Conservation (phyloP, 2,888 invertebrate species). For the Zhengitettix transpicula region DNA sequence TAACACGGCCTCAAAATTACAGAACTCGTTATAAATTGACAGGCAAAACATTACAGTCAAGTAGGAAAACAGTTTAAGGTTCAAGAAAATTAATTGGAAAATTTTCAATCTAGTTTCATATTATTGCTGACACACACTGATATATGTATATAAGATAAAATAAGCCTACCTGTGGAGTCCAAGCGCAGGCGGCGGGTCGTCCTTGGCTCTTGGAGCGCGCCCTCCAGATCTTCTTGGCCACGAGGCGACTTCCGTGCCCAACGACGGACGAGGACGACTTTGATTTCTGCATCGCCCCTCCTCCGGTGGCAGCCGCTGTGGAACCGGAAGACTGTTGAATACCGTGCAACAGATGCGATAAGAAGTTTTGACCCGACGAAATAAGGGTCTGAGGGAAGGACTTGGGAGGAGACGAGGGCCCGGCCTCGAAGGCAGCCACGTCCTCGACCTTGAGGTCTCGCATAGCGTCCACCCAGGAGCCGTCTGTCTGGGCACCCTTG, state of each 20-base stretch:
- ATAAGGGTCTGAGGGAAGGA: conserved; percentile 23
- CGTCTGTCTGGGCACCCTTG: conserved; percentile 63
- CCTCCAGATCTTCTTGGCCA: conserved; percentile 72
- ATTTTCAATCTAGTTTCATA: no score
- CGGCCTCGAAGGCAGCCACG: not conserved
- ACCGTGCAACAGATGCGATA: conserved; percentile 43
- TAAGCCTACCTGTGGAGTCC: conserved; percentile 69
- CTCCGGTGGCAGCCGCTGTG: conserved; percentile 31
- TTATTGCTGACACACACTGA: no score
- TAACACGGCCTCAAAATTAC: no score
- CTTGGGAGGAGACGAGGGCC: conserved; percentile 22
- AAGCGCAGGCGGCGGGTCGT: conserved; percentile 39
- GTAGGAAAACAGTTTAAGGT: no score
- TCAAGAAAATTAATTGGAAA: no score
- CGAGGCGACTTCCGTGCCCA: conserved; percentile 49
- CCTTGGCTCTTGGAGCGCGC: conserved; percentile 70
- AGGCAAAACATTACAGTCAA: no score
- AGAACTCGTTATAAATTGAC: no score
- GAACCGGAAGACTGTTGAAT: conserved; percentile 32
- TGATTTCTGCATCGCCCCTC: conserved; percentile 70
- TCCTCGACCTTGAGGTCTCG: conserved; percentile 10
- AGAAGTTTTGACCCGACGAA: conserved; percentile 39
- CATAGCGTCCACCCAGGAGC: conserved; percentile 45
- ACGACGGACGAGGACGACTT: conserved; percentile 78
- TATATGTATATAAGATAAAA: no score